phyloP scores from a whole-genome alignment of 35 echinoderm and acorn worm species.

The Lytechinus variegatus region DNA sequence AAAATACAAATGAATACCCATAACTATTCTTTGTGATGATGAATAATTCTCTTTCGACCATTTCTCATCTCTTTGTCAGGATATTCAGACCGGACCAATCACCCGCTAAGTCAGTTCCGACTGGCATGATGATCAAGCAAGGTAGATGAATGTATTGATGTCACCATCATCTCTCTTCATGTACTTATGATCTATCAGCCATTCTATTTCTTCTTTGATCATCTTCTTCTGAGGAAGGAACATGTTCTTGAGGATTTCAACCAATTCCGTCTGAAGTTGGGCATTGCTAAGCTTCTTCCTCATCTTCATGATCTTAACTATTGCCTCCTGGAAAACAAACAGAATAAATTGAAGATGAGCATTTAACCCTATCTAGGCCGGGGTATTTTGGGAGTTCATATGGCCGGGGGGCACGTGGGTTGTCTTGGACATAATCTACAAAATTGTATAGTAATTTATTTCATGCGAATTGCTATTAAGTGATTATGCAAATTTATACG shows the following conservation, averaged over 20 bases:
- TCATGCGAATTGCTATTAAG: too few species aligned
- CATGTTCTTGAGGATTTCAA: constrained; percentile 99
- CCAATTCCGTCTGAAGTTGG: constrained; percentile 94
- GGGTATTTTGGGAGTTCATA: too few species aligned
- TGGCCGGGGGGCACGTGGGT: too few species aligned
- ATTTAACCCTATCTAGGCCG: too few species aligned
- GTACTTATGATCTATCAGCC: constrained; percentile 99
- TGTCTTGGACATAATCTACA: too few species aligned
- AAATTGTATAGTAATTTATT: too few species aligned
- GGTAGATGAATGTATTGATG: constrained; percentile 92
- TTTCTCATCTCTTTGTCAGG: not conserved
- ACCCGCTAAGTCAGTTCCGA: not conserved
- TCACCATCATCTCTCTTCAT: constrained; percentile 96
- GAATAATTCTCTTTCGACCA: not conserved
- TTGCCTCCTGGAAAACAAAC: constrained; percentile 81
- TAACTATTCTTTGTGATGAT: not conserved
- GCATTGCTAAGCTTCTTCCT: constrained; percentile 96
- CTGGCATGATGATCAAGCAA: constrained; percentile 54
- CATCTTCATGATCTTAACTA: constrained; percentile 99
- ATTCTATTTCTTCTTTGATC: constrained; percentile 99
- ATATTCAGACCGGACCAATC: not conserved
- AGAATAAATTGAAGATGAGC: not conserved
- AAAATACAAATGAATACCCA: not conserved
- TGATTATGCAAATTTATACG: too few species aligned
- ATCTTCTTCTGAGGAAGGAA: constrained; percentile 99